These are phyloP conservation scores for Megaceryle maxima DNA, from an alignment of 2,113 vertebrate genomes.

Conservation along the genomic window DNA sequence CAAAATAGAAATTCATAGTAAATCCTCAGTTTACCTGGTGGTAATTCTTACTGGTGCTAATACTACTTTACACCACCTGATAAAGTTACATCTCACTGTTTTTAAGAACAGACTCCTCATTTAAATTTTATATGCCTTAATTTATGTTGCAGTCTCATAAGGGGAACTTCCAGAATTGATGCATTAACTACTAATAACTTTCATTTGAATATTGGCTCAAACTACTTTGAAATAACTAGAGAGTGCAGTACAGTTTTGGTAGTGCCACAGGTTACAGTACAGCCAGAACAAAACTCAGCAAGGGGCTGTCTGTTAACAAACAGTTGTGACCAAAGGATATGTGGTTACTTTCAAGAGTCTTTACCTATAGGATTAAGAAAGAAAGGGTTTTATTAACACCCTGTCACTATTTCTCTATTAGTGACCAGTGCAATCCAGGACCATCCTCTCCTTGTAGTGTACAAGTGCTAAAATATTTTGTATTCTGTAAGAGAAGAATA, in stretches of 20 bases:
- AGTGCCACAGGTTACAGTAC: neutral
- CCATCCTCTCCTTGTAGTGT: neutral
- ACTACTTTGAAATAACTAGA: neutral
- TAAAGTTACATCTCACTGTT: neutral
- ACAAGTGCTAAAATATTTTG: neutral
- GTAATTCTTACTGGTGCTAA: neutral
- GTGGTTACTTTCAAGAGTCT: neutral
- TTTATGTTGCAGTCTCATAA: neutral
- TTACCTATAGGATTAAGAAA: neutral
- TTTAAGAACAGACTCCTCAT: neutral
- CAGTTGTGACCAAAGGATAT: neutral
- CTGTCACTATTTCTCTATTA: neutral
- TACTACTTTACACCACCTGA: neutral
- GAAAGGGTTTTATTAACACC: neutral
- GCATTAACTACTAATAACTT: neutral
- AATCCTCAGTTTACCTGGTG: neutral
- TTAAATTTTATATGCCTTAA: neutral
- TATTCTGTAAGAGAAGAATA: neutral
- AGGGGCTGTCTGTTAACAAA: neutral
- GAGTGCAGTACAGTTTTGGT: neutral
- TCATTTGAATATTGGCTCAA: neutral
- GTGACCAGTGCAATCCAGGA: neutral
- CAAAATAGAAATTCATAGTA: neutral
- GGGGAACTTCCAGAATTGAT: neutral
- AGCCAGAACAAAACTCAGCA: neutral